These are phyloP conservation scores for Xiphophorus couchianus DNA, from an alignment of 2,113 vertebrate genomes.

Conservation along the genomic window DNA sequence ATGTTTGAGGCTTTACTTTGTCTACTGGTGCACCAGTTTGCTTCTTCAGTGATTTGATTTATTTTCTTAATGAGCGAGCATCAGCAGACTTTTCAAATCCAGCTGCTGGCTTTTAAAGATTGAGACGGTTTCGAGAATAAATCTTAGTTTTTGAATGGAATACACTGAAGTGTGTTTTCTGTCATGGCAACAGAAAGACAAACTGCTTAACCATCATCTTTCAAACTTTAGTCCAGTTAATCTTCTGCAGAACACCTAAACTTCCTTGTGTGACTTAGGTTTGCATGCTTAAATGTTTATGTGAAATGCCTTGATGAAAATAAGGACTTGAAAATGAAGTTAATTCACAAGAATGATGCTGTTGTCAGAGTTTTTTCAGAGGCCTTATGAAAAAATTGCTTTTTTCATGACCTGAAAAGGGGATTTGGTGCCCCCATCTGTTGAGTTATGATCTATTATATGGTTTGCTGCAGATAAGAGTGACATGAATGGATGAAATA, in stretches of 20 bases:
- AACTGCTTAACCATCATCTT: background rate
- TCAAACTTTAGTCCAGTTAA: background rate
- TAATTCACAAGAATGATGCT: no score
- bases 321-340: no score
- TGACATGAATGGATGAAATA: no score
- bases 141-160: background rate
- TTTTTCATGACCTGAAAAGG: no score
- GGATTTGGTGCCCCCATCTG: no score
- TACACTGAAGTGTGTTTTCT: background rate
- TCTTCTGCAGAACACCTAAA: background rate
- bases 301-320: no score
- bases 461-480: no score
- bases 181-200: no score
- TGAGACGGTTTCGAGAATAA: background rate
- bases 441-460: no score
- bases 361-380: no score
- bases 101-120: background rate
- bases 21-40: background rate
- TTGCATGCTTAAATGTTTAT: no score
- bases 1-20: background rate
- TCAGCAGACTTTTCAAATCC: background rate
- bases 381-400: no score
- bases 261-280: background rate
- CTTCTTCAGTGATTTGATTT: background rate
- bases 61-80: background rate